Conservation (phyloP, 2,888 invertebrate genomes). For the Amiota minor region DNA sequence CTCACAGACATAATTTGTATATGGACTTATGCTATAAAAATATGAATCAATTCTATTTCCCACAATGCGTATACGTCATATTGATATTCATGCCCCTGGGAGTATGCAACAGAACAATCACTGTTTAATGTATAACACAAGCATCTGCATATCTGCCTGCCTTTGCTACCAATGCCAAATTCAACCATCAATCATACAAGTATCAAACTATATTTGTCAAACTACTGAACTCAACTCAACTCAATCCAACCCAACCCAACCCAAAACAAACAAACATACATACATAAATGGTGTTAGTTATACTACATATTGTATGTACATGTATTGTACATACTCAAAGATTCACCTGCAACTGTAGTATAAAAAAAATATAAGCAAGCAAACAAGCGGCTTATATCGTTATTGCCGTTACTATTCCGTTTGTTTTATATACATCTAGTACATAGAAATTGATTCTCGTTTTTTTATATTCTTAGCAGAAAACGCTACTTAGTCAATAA, state of each 20-base stretch:
- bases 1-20: too few species aligned
- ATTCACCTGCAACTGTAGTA: constrained; percentile 29
- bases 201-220: constrained; percentile 31
- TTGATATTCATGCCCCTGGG: too few species aligned
- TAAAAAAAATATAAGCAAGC: background rate
- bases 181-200: constrained; percentile 27
- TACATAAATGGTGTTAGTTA: constrained; percentile 28
- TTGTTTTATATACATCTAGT: too few species aligned
- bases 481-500: background rate
- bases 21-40: too few species aligned
- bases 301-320: background rate
- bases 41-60: too few species aligned
- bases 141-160: too few species aligned
- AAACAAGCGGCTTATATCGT: constrained; percentile 1
- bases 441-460: too few species aligned
- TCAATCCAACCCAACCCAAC: constrained; percentile 26
- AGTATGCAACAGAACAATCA: too few species aligned
- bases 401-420: background rate
- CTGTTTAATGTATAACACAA: too few species aligned
- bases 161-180: constrained; percentile 13
- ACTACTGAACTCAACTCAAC: background rate
- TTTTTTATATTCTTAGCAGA: too few species aligned
- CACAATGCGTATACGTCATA: too few species aligned
- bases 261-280: constrained; percentile 43
- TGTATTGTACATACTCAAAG: constrained; percentile 30